These are phyloP conservation scores for Drosophila dives DNA, from an alignment of 2,888 invertebrate species.

Conservation along the genomic window DNA sequence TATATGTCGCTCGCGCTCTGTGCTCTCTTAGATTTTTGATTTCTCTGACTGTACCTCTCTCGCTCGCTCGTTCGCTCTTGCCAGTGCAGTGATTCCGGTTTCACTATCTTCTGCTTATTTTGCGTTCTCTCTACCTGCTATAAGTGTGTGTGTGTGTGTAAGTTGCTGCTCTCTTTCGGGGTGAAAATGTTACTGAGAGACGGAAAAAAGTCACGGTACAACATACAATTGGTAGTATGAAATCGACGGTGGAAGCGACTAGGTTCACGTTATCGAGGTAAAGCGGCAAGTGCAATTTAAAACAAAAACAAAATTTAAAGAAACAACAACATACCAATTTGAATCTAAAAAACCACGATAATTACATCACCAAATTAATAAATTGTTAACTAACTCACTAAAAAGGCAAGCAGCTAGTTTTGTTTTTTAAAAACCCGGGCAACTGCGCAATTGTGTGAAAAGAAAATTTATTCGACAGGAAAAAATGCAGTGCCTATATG, in stretches of 20 bases:
- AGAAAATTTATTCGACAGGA: background rate
- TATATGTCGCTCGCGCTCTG: slow-evolving; percentile 6
- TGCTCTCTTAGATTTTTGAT: slow-evolving; percentile 4
- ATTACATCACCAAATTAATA: background rate
- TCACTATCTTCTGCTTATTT: slow-evolving; percentile 13
- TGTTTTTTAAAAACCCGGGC: background rate
- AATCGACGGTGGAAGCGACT: slow-evolving; percentile 66
- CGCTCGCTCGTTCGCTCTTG: slow-evolving; percentile 6
- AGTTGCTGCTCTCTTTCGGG: slow-evolving; percentile 28
- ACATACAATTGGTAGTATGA: slow-evolving; percentile 61
- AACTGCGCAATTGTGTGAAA: slow-evolving; percentile 15
- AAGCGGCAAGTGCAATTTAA: slow-evolving; percentile 37
- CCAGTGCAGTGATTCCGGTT: slow-evolving; percentile 36
- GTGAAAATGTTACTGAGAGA: slow-evolving; percentile 46
- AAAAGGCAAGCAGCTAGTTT: background rate
- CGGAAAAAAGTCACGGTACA: slow-evolving; percentile 32
- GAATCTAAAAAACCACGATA: background rate
- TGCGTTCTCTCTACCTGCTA: background rate
- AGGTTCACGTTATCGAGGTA: slow-evolving; percentile 65
- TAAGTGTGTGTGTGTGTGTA: slow-evolving; percentile 1
- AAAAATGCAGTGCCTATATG: slow-evolving; percentile 9
- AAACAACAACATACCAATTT: slow-evolving; percentile 2
- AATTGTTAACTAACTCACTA: background rate
- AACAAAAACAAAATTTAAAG: slow-evolving; percentile 6
- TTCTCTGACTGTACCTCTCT: slow-evolving; percentile 9